A percentile compares a stretch with the other conserved stretches of the same genome.
phyloP scores from a whole-genome alignment of 2,797 vertebrate species.

The Gymnoscopelus microlampas region DNA sequence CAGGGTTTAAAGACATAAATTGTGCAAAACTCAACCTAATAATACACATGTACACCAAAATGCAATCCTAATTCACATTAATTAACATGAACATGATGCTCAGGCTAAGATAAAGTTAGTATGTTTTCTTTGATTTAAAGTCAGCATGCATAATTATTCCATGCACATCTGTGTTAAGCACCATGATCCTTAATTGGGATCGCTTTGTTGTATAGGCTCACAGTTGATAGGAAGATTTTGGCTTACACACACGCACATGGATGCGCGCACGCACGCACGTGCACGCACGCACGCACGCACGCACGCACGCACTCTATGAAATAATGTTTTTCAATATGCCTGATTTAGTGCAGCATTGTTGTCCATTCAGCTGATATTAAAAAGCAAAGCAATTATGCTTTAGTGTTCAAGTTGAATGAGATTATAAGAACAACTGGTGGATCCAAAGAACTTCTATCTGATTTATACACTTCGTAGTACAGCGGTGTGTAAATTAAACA shows the following conservation, averaged over 20 bases:
- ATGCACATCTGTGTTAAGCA: slow-evolving; percentile 27
- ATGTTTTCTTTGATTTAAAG: neutral
- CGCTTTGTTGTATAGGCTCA: neutral
- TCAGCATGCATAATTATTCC: slow-evolving; percentile 29
- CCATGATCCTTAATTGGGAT: slow-evolving; percentile 18
- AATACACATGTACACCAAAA: neutral
- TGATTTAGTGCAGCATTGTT: slow-evolving; percentile 12
- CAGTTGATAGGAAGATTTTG: neutral
- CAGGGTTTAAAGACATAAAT: too few relatives aligned
- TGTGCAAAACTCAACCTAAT: neutral
- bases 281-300: neutral
- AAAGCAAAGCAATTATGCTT: too few relatives aligned
- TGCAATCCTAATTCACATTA: slow-evolving; percentile 30
- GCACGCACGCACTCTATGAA: neutral
- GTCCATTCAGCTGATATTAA: slow-evolving; percentile 54
- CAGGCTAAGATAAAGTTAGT: slow-evolving; percentile 15
- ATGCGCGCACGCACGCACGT: neutral
- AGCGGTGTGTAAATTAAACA: too few relatives aligned
- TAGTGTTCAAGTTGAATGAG: neutral
- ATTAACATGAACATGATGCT: slow-evolving; percentile 30
- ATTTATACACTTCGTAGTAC: too few relatives aligned
- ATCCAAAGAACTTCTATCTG: too few relatives aligned
- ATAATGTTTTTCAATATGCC: neutral
- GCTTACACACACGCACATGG: too few relatives aligned
- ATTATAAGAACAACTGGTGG: slow-evolving; percentile 54